These are phyloP conservation scores for Dryoscopus gambensis DNA, from an alignment of 2,113 vertebrate species.

Conservation along the genomic window DNA sequence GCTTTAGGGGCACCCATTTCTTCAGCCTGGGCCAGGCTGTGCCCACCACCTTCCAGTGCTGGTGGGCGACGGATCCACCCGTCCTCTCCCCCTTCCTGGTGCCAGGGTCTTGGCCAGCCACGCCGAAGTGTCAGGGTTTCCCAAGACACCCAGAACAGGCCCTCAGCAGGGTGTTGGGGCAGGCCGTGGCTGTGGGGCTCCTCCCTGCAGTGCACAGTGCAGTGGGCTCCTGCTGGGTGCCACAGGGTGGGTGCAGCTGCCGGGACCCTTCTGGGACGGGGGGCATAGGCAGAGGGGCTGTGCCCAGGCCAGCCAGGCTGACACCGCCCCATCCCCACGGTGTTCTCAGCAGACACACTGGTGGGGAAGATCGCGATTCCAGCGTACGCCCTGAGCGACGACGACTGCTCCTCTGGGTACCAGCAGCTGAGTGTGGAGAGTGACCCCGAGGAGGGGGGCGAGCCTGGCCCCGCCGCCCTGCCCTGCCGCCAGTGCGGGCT, in stretches of 20 bases:
- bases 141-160: rapidly evolving
- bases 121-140: neutral
- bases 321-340: neutral
- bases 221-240: neutral
- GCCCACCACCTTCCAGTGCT: neutral
- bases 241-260: neutral
- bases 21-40: neutral
- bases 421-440: slow-evolving; percentile 86
- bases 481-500: slow-evolving; percentile 87
- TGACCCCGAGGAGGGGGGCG: slow-evolving; percentile 80
- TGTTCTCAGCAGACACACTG: slow-evolving; percentile 77
- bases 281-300: neutral
- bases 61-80: rapidly evolving
- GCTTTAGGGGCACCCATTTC: neutral
- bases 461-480: slow-evolving; percentile 71
- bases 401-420: slow-evolving; percentile 82
- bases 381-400: slow-evolving; percentile 84
- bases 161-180: neutral
- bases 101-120: rapidly evolving
- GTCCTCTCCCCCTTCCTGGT: neutral
- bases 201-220: rapidly evolving
- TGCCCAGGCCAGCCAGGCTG: neutral
- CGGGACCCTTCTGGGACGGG: neutral
- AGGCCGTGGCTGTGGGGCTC: rapidly evolving
- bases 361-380: slow-evolving; percentile 87